Percentiles rank a stretch among this genome's conserved stretches.
Evolutionary conservation across 2,888 invertebrate species (phyloP).

Genomic region (Callyntrura guangdongensis): DNA sequence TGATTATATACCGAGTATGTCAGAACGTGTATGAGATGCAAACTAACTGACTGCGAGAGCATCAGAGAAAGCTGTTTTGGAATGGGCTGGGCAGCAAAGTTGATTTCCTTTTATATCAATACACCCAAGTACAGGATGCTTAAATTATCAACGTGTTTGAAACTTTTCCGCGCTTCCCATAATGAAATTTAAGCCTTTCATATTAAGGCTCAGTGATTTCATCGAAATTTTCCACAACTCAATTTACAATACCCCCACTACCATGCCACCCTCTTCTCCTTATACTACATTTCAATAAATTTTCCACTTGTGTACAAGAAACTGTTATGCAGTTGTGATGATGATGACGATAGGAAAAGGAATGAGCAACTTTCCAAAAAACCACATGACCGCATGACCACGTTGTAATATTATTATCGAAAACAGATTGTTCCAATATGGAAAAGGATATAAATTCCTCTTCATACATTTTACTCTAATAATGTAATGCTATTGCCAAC

Average conservation of each 20-base stretch:
- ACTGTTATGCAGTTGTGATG: not conserved
- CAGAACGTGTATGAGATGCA: too few species aligned
- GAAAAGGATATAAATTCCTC: too few species aligned
- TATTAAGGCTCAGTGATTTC: slow-evolving; percentile 24
- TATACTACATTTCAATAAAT: not conserved
- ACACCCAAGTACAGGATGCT: not conserved
- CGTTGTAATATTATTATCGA: not conserved
- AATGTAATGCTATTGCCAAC: too few species aligned
- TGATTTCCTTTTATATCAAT: not conserved
- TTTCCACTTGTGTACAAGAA: not conserved
- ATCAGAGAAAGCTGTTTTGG: too few species aligned
- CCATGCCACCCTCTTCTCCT: not conserved
- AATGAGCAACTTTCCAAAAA: slow-evolving; percentile 6
- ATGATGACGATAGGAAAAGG: not conserved
- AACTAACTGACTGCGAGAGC: too few species aligned
- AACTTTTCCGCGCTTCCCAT: slow-evolving; percentile 1
- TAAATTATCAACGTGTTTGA: not conserved
- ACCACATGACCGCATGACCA: slow-evolving; percentile 26
- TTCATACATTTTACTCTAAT: too few species aligned
- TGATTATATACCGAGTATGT: too few species aligned
- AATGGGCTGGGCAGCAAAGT: too few species aligned
- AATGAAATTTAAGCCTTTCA: slow-evolving; percentile 25
- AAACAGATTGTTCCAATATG: not conserved
- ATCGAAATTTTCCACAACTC: not conserved
- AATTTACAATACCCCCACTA: slow-evolving; percentile 15